phyloP scores from a whole-genome alignment of 2,888 invertebrate genomes.

The Sinodicranocentrus sp. region DNA sequence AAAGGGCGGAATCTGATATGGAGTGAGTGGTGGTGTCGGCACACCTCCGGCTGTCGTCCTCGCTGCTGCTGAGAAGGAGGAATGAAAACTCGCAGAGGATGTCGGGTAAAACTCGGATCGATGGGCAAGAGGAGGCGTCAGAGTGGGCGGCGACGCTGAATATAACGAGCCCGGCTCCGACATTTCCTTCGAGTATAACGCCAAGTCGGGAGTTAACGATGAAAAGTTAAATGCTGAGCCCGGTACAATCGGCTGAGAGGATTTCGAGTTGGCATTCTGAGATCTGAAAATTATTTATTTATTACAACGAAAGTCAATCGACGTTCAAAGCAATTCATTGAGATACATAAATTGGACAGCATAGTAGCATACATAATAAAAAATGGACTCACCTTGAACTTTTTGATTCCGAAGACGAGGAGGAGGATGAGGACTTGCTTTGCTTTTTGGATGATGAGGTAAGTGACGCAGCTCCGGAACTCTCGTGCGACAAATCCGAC shows the following conservation, averaged over 20 bases:
- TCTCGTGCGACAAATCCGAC: not conserved
- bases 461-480: not conserved
- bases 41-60: slow-evolving; percentile 70
- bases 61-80: slow-evolving; percentile 69
- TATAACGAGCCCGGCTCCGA: slow-evolving; percentile 70
- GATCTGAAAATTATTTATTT: no score
- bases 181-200: slow-evolving; percentile 75
- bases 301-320: no score
- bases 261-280: slow-evolving; percentile 55
- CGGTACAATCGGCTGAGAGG: slow-evolving; percentile 81
- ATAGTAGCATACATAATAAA: no score
- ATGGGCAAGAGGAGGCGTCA: slow-evolving; percentile 71
- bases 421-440: slow-evolving; percentile 45
- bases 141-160: slow-evolving; percentile 70
- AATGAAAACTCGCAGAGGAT: slow-evolving; percentile 72
- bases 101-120: slow-evolving; percentile 74
- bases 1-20: slow-evolving; percentile 72
- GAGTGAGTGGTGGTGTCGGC: slow-evolving; percentile 69
- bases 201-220: slow-evolving; percentile 71
- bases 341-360: no score
- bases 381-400: slow-evolving; percentile 33
- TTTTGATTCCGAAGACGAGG: slow-evolving; percentile 40
- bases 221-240: slow-evolving; percentile 90
- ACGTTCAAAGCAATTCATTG: no score
- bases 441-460: slow-evolving; percentile 40